Conservation (phyloP, 2,797 vertebrate species). For the Botia almorhae region DNA sequence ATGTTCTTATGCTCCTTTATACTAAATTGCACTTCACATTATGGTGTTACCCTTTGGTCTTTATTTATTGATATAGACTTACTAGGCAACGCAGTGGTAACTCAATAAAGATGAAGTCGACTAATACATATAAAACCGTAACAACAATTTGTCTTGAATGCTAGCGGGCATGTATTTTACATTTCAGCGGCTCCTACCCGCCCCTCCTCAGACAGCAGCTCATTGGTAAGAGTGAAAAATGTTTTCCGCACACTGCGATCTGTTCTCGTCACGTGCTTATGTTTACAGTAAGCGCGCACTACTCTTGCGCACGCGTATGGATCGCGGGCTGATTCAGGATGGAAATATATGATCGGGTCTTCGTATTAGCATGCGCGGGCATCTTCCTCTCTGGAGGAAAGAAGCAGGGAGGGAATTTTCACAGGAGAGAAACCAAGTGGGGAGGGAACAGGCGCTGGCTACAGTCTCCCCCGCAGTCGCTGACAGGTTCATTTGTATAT, state of each 20-base stretch:
- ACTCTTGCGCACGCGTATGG: too few species aligned
- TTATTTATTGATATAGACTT: conserved; percentile 5
- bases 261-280: conserved; percentile 27
- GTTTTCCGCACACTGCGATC: conserved; percentile 7
- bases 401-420: conserved; percentile 60
- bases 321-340: conserved; percentile 40
- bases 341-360: conserved; percentile 48
- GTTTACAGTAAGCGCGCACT: conserved; percentile 29
- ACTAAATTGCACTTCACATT: background rate
- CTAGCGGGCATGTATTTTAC: conserved; percentile 9
- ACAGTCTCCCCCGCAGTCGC: conserved; percentile 62
- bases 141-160: conserved; percentile 29
- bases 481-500: conserved; percentile 72
- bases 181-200: conserved; percentile 36
- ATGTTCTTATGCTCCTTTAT: background rate
- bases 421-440: conserved; percentile 68
- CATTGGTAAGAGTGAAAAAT: conserved; percentile 41
- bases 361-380: conserved; percentile 48
- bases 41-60: background rate
- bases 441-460: conserved; percentile 60
- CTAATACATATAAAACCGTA: conserved; percentile 5
- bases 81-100: background rate
- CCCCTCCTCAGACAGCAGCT: conserved; percentile 29
- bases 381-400: too few species aligned
- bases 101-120: conserved; percentile 31